Conservation (phyloP, 2,888 invertebrate genomes). For the Epistrophe grossulariae region DNA sequence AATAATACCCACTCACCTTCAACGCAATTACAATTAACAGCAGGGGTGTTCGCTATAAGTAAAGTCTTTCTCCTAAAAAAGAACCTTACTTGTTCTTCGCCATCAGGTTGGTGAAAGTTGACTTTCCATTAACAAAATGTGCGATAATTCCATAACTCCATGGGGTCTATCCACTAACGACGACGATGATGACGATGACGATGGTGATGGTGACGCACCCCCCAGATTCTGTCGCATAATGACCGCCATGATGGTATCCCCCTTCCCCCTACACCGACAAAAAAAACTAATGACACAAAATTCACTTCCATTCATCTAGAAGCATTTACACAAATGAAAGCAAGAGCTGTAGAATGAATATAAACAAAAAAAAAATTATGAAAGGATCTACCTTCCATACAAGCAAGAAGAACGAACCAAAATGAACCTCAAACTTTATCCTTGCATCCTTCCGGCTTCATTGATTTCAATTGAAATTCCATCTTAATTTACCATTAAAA, state of each 20-base stretch:
- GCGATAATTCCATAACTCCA: constrained; percentile 69
- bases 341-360: neutral
- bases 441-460: constrained; percentile 72
- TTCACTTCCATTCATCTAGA: constrained; percentile 55
- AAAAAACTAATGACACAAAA: constrained; percentile 50
- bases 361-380: constrained; percentile 1
- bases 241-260: constrained; percentile 17
- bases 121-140: constrained; percentile 64
- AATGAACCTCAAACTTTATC: constrained; percentile 69
- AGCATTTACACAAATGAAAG: constrained; percentile 43
- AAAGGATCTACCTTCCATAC: constrained; percentile 9
- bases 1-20: constrained; percentile 64
- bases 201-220: neutral
- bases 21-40: constrained; percentile 63
- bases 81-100: neutral
- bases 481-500: constrained; percentile 73
- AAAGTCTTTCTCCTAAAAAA: constrained; percentile 16
- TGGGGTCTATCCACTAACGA: constrained; percentile 24
- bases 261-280: neutral
- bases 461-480: constrained; percentile 76
- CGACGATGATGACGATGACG: neutral
- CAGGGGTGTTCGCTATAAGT: constrained; percentile 14
- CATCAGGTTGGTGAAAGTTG: constrained; percentile 37
- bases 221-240: constrained; percentile 47
- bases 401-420: constrained; percentile 29